Base-by-base conservation (phyloP, 2,888 invertebrate species). In the Papilio protenor region DNA sequence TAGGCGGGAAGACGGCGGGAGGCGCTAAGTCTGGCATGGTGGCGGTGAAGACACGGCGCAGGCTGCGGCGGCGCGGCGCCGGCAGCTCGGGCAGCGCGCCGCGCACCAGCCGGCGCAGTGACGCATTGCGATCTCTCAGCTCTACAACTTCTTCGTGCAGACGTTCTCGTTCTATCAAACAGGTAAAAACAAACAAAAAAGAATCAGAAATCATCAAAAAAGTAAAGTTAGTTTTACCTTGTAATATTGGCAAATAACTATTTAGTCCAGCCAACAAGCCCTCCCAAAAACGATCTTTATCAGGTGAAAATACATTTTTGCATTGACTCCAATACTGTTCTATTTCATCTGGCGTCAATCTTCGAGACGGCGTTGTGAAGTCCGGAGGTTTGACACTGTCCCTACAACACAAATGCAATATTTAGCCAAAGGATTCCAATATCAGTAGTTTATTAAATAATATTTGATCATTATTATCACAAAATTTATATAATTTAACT, bases 251-350 rank as follows among this genome's bases (percentile, higher is more conserved):
- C 80, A 96, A 94, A 89, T 97, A 97, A 85, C 96, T 96, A 78
- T 95, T 95, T 33, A 97, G 90, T 6, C 96, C 97, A 27, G 95
- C 90, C 10, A 96, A 87, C 61, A 97, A 85, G 4, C 96, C 96
- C 82, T 96, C 96, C 98, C 98, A 98, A 61, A 97, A 90, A 78
- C 95, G 95, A 82, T 96, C 95, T 81, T 96, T 96, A 69, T 96
- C 95, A 0, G 91, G 81, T 0, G 96, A 92, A 82, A 97, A 96
- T 11, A 96, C 88, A 59, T 94, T 91, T 79, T 93, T 92, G 89
- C 96, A 97, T 80, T 95, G 95, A 11, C 91, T 86, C 98, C 98
- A 98, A 88, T 96, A 97, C 1, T 90, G 87, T 12, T 92, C 93
- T 40, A 97, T 96, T 83, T 96, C 96, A 45, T 95, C 90, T 0